Conservation (phyloP, 2,888 invertebrate species). For the Scaptomyza flava region DNA sequence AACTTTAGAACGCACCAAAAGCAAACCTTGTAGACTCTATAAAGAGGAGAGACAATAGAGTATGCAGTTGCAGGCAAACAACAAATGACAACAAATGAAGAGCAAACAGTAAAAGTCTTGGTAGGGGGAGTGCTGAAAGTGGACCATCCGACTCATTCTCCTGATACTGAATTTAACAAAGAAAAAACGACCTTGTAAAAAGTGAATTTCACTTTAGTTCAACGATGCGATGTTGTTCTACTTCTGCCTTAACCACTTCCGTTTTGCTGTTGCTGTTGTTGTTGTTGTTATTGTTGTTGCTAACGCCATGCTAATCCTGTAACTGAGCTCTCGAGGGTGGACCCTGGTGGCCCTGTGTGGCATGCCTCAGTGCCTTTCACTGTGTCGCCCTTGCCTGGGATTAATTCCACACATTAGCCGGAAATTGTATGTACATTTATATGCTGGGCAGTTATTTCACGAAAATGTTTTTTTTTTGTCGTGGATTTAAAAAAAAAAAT, state of each 20-base stretch:
- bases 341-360: conserved; percentile 29
- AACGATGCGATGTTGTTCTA: conserved; percentile 16
- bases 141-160: conserved; percentile 6
- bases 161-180: conserved; percentile 5
- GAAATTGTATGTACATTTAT: conserved; percentile 41
- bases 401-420: conserved; percentile 73
- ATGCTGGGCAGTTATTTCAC: conserved; percentile 25
- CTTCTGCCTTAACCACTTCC: conserved; percentile 42
- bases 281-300: conserved; percentile 38
- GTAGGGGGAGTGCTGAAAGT: conserved; percentile 32
- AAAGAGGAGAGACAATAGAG: not conserved
- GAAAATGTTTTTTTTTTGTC: conserved; percentile 34
- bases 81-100: conserved; percentile 66
- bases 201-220: conserved; percentile 51
- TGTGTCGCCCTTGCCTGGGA: conserved; percentile 54
- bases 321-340: conserved; percentile 58
- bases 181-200: conserved; percentile 52
- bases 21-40: not conserved
- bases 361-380: conserved; percentile 55
- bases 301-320: conserved; percentile 67
- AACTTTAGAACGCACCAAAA: conserved; percentile 14
- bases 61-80: conserved; percentile 56
- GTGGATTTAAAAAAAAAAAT: conserved; percentile 3
- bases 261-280: conserved; percentile 25
- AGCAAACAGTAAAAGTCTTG: conserved; percentile 29